Evolutionary conservation across 2,113 vertebrate species (phyloP).

Genomic region (Syngnathus typhle): DNA sequence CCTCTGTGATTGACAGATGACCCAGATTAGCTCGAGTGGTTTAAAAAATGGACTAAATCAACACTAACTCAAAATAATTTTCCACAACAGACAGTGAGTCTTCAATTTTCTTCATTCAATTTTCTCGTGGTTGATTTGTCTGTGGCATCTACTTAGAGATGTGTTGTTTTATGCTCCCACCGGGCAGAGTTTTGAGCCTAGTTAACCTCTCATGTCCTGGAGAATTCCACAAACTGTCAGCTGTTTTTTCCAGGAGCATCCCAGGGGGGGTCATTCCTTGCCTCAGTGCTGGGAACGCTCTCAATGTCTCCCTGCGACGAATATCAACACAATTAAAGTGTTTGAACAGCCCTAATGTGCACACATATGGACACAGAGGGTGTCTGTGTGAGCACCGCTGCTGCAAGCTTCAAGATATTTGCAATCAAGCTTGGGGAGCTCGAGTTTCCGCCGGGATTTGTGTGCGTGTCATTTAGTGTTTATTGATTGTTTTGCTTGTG

Average conservation of each 20-base stretch:
- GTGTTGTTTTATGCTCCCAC: conserved; percentile 36
- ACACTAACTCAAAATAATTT: not conserved
- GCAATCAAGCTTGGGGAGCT: not conserved
- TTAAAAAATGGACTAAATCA: not conserved
- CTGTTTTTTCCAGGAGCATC: conserved; percentile 40
- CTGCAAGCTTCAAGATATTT: conserved; percentile 16
- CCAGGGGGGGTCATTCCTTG: conserved; percentile 16
- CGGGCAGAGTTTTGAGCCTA: conserved; percentile 50
- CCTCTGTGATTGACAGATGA: not conserved
- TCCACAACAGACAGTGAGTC: too few species aligned
- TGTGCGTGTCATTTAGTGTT: conserved; percentile 39
- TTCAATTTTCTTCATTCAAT: not conserved
- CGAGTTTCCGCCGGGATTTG: conserved; percentile 46
- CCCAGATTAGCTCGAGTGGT: not conserved
- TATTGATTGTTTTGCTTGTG: conserved; percentile 37
- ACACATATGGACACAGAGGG: conserved; percentile 8
- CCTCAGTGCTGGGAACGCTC: conserved; percentile 38
- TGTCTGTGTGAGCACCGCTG: conserved; percentile 27
- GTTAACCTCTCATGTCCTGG: conserved; percentile 53
- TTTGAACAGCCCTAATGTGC: conserved; percentile 46
- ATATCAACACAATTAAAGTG: conserved; percentile 50
- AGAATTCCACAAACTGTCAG: conserved; percentile 46
- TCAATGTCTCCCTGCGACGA: conserved; percentile 28
- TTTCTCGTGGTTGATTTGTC: not conserved
- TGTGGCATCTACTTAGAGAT: conserved; percentile 18